Evolutionary conservation across 2,888 invertebrate genomes (phyloP), one percentile per base, ranked within the genome.

Genomic region (Oxytorus armatus): DNA sequence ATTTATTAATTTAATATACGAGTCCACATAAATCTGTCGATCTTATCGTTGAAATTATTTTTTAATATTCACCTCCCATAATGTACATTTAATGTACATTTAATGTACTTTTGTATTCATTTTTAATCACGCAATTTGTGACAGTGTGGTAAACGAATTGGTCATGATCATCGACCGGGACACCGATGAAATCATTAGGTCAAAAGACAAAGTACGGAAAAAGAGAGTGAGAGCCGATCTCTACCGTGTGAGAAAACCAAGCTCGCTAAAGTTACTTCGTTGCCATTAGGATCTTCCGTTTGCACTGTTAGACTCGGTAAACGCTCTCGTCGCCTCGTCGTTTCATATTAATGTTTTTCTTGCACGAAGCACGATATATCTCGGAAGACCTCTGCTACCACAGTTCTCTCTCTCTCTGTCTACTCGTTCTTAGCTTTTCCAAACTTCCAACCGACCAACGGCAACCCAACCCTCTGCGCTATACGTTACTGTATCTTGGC

Each of bases 261-360:
- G 72, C 63, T 74, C 49, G 79, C 49, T 85, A 88, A 89, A 90
- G 89, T 90, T 89, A 84, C 82, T 86, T 85, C 68, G 49, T 44
- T 84, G 82, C 87, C 89, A 90, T 90, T 90, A 89, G 87, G 86
- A 86, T 86, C 87, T 84, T 85, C 87, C 90, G 86, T 89, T 90
- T 90, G 87, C 88, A 86, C 89, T 88, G 82, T 79, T 83, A 55
- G 85, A 81, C 77, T 85, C 88, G 84, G 84, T 86, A 85, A 84
- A 86, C 83, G 76, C 85, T 83, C 55, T 86, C 87, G 86, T 85
- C 57, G 74, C 77, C 66, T 82, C 63, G 63, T 80, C 81, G 81
- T 84, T 90, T 88, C 87, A 90, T 90, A 90, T 90, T 90, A 90
- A 90, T 90, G 90, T 91, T 90, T 91, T 90, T 90, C 90, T 90